Base-by-base conservation (phyloP, 2,113 vertebrate species). In the Neofelis nebulosa region DNA sequence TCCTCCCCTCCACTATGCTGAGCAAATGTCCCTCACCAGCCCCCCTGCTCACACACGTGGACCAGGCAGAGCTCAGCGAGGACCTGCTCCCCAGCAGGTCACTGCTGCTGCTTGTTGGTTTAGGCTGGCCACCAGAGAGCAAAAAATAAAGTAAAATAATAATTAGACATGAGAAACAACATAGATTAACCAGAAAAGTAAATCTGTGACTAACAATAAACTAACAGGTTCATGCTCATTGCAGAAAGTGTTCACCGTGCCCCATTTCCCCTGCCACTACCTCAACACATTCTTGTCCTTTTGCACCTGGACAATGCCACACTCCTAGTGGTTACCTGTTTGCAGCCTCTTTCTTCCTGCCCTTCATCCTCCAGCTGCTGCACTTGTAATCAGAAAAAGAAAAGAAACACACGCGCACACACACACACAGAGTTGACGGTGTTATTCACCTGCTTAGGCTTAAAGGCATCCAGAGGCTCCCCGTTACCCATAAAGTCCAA, bases 11-110 rank as follows among this genome's bases (percentile, higher is more conserved):
- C 5, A 1, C 3, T 5, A 7, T 2, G 25, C 52, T 1, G 38
- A 80, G n/a, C 29, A n/a, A 38, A 36, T 0, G 0, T 33, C 41
- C 21, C 66, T 38, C 9, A 50, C 13, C 36, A 38, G 19, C 25
- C 21, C 55, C 38, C 18, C 8, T 18, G 16, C 33, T 68, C 18
- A 21, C 52, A 29, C 0, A 29, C 0, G 3, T 12, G 27, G 38
- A 4, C 65, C n/a, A 4, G 50, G 29, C 18, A 38, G 79, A 57
- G 8, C 48, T 27, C 10, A 48, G 69, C 31, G 41, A 21, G 50
- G 41, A 41, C 31, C 4, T 11, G 15, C 12, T 13, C 3, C 6
- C 14, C 52, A 18, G 41, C 14, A 3, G 38, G 13, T 45, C 61
- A 1, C 38, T 38, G 23, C 27, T n/a, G 21, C 57, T 31, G 31